Evolutionary conservation across 2,797 vertebrate species (phyloP).

Genomic region (Neosilurus hyrtlii): DNA sequence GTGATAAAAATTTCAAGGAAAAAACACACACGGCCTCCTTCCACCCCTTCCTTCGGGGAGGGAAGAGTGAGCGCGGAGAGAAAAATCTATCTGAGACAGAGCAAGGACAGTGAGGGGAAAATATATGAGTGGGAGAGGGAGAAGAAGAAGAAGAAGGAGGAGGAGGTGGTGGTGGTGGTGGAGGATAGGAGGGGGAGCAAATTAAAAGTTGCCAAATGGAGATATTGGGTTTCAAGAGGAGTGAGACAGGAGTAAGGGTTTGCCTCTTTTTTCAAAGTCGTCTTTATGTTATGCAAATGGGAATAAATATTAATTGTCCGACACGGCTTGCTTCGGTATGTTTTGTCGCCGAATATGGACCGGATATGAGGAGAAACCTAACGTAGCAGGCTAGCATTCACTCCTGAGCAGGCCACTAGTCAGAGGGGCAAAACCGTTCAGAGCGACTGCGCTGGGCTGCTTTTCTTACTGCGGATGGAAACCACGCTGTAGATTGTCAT

Average conservation of each 20-base stretch:
- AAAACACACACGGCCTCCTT: constrained; percentile 95
- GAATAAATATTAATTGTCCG: constrained; percentile 73
- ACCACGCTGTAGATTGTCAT: constrained; percentile 24
- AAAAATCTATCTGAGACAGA: constrained; percentile 90
- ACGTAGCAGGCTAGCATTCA: constrained; percentile 63
- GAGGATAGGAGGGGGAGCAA: constrained; percentile 90
- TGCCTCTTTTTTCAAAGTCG: constrained; percentile 71
- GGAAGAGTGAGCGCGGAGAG: constrained; percentile 84
- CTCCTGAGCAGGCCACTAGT: constrained; percentile 62
- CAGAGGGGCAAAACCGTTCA: constrained; percentile 33
- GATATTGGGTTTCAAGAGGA: constrained; percentile 99
- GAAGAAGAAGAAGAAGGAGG: constrained; percentile 84
- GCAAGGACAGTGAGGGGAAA: constrained; percentile 79
- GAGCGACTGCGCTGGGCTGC: constrained; percentile 12
- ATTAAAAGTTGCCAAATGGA: constrained; percentile 99
- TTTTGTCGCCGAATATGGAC: constrained; percentile 62
- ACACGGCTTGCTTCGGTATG: constrained; percentile 62
- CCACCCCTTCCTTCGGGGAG: constrained; percentile 93
- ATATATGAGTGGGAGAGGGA: constrained; percentile 89
- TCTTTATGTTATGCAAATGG: constrained; percentile 78
- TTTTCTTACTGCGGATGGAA: constrained; percentile 28
- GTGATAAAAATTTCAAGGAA: constrained; percentile 99
- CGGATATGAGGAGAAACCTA: constrained; percentile 59
- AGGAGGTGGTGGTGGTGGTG: constrained; percentile 83
- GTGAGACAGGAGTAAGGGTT: constrained; percentile 84